Evolutionary conservation across 2,113 vertebrate species (phyloP).

Genomic region (Damaliscus lunatus): DNA sequence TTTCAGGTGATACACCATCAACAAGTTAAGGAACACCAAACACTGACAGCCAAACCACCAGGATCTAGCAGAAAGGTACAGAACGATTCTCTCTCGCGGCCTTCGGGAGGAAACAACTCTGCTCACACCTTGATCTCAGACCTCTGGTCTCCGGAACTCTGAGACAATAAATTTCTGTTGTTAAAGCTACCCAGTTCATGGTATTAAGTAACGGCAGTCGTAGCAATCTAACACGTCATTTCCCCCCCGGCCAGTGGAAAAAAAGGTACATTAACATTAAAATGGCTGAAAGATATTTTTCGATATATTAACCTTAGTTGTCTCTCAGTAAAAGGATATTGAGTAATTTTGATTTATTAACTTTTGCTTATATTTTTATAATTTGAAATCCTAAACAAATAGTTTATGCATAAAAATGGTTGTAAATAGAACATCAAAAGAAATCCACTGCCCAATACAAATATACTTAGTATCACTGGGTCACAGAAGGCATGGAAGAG

Average conservation of each 20-base stretch:
- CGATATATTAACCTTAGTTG: neutral
- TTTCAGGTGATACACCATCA: neutral
- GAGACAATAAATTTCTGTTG: neutral
- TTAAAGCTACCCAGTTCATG: neutral
- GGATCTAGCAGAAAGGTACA: neutral
- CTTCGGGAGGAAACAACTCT: neutral
- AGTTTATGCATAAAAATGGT: neutral
- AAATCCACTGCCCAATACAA: neutral
- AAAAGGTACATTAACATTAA: neutral
- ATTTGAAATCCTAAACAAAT: constrained; percentile 14
- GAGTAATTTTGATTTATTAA: neutral
- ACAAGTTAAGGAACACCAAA: neutral
- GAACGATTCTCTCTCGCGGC: neutral
- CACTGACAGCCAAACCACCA: neutral
- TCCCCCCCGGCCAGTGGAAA: rapidly evolving
- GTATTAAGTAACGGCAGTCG: neutral
- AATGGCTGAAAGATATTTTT: neutral
- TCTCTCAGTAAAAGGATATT: neutral
- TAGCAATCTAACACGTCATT: neutral
- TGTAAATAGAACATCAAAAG: neutral
- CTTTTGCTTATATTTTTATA: neutral
- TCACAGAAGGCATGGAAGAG: neutral
- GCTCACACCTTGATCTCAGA: neutral
- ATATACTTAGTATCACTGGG: neutral
- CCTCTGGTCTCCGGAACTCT: neutral